Evolutionary conservation across 2,113 vertebrate genomes (phyloP).

Genomic region (Xiphorhynchus elegans): DNA sequence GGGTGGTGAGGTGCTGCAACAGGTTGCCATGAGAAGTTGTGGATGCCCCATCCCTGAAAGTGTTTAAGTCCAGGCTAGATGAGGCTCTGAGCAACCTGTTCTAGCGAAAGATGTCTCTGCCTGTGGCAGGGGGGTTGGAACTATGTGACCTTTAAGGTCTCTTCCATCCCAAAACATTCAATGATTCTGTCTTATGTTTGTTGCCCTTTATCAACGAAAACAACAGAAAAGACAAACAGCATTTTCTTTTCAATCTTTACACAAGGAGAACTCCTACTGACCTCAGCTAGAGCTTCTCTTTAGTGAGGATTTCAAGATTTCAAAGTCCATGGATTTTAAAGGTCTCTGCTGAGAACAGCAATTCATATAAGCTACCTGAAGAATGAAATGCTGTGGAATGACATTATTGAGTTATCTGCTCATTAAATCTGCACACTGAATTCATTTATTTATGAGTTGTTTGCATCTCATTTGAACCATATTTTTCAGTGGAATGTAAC

Average conservation of each 20-base stretch:
- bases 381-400: neutral
- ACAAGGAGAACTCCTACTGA: neutral
- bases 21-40: neutral
- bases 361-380: slow-evolving; percentile 13
- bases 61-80: neutral
- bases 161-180: neutral
- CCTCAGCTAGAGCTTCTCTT: neutral
- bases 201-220: neutral
- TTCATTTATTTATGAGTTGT: neutral
- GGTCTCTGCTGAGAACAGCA: neutral
- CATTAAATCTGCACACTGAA: neutral
- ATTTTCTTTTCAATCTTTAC: neutral
- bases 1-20: neutral
- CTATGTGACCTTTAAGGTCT: neutral
- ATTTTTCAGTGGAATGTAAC: neutral
- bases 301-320: neutral
- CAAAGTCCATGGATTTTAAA: neutral
- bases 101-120: too few relatives aligned
- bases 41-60: neutral
- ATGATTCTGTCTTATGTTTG: neutral
- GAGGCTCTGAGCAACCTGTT: neutral
- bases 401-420: neutral
- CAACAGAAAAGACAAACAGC: neutral
- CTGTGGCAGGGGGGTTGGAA: neutral
- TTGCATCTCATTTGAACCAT: slow-evolving; percentile 18